A percentile compares a stretch with the other conserved stretches of the same genome.
These are phyloP conservation scores for Cantharis flavilabris DNA, from an alignment of 2,888 invertebrate species.

Conservation along the genomic window DNA sequence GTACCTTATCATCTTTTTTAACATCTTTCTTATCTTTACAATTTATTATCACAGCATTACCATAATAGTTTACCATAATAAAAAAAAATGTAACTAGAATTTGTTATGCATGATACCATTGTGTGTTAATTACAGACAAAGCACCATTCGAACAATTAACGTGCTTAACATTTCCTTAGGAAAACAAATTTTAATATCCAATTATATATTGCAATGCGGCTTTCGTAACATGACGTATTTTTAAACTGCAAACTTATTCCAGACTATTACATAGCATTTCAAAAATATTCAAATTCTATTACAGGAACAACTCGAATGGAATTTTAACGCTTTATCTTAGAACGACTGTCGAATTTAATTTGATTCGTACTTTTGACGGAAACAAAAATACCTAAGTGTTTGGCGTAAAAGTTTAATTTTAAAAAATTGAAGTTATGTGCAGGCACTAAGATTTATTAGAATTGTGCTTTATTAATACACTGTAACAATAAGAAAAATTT, in stretches of 20 bases:
- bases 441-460: neutral
- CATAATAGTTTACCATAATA: too few relatives aligned
- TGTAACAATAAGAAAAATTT: neutral
- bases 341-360: neutral
- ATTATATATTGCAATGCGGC: neutral
- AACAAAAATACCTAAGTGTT: neutral
- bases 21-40: too few relatives aligned
- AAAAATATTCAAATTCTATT: slow-evolving; percentile 5
- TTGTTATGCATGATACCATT: neutral
- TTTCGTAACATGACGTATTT: neutral
- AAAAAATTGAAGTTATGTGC: neutral
- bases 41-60: too few relatives aligned
- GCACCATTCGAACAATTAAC: neutral
- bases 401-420: neutral
- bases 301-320: slow-evolving; percentile 1
- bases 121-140: neutral
- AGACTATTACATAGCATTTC: neutral
- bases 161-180: neutral
- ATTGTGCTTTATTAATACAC: neutral
- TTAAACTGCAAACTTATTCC: neutral
- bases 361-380: neutral
- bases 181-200: neutral
- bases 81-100: too few relatives aligned
- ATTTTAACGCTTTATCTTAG: slow-evolving; percentile 3
- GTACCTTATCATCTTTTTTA: too few relatives aligned